Conservation (phyloP, 2,113 vertebrate genomes). For the Nycticorax nycticorax region DNA sequence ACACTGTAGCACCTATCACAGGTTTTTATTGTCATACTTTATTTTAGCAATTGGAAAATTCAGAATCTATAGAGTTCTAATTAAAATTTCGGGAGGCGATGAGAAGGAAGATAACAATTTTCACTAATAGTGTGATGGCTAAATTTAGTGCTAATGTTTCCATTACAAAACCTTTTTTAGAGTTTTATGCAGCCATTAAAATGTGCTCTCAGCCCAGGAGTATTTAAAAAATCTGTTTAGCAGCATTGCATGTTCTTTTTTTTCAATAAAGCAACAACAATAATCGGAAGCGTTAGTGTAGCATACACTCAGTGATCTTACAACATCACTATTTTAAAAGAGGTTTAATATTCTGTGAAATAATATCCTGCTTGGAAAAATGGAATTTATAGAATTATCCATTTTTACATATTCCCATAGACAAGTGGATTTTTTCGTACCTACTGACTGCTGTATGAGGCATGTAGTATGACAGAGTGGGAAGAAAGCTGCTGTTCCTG, state of each 20-base stretch:
- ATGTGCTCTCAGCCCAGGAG: neutral
- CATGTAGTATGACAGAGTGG: neutral
- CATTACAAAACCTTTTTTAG: neutral
- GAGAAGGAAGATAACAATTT: neutral
- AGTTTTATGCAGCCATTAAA: neutral
- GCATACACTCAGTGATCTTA: neutral
- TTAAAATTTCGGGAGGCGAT: neutral
- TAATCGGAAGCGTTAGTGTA: neutral
- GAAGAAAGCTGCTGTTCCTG: neutral
- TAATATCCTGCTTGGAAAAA: neutral
- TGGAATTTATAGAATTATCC: neutral
- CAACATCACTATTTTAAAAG: neutral
- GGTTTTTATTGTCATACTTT: neutral
- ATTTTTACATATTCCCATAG: neutral
- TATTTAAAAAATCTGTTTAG: neutral
- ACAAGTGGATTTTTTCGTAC: neutral
- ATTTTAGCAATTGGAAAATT: conserved; percentile 2
- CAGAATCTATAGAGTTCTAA: neutral
- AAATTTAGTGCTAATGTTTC: neutral
- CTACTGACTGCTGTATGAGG: neutral
- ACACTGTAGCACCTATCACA: neutral
- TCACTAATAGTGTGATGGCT: neutral
- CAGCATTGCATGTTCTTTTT: neutral
- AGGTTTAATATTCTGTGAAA: neutral
- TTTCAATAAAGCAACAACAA: neutral